phyloP scores from a whole-genome alignment of 1,140 invertebrate species.

The Phymorhynchus buccinoides region DNA sequence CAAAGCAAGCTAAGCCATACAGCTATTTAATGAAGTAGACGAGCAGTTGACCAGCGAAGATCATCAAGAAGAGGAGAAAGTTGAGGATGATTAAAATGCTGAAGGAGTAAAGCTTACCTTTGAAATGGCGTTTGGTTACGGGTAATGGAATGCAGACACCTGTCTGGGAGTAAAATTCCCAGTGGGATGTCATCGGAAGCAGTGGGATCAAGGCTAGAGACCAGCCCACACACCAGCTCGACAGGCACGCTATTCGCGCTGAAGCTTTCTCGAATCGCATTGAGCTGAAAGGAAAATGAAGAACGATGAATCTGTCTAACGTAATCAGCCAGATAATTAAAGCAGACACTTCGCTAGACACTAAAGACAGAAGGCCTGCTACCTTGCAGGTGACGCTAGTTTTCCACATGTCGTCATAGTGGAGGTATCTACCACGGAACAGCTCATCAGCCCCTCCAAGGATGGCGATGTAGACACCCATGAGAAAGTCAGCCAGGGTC shows the following conservation, averaged over 20 bases:
- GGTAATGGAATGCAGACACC: conserved; percentile 51
- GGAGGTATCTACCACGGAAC: conserved; percentile 55
- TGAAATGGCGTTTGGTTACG: conserved; percentile 20
- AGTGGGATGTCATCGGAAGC: conserved; percentile 24
- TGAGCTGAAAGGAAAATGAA: conserved; percentile 59
- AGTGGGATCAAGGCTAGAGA: conserved; percentile 36
- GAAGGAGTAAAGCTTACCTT: conserved; percentile 48
- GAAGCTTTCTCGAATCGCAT: conserved; percentile 37
- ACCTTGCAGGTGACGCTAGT: conserved; percentile 49
- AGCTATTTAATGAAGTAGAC: too few relatives aligned
- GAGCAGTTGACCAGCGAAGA: conserved; percentile 44
- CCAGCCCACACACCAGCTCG: conserved; percentile 37
- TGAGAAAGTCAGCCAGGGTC: conserved; percentile 57
- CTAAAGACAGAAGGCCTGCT: conserved; percentile 57
- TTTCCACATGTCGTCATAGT: conserved; percentile 53
- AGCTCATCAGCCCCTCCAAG: conserved; percentile 55
- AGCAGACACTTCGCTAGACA: conserved; percentile 41
- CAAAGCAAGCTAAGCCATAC: too few relatives aligned
- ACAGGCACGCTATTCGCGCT: background rate
- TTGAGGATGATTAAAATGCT: conserved; percentile 50
- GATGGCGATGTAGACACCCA: conserved; percentile 63
- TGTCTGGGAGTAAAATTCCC: conserved; percentile 49
- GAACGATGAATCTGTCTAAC: conserved; percentile 34
- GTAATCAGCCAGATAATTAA: too few relatives aligned
- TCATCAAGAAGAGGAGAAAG: conserved; percentile 45